Evolutionary conservation across 1,140 invertebrate species (phyloP).

Genomic region (Papilio polytes): DNA sequence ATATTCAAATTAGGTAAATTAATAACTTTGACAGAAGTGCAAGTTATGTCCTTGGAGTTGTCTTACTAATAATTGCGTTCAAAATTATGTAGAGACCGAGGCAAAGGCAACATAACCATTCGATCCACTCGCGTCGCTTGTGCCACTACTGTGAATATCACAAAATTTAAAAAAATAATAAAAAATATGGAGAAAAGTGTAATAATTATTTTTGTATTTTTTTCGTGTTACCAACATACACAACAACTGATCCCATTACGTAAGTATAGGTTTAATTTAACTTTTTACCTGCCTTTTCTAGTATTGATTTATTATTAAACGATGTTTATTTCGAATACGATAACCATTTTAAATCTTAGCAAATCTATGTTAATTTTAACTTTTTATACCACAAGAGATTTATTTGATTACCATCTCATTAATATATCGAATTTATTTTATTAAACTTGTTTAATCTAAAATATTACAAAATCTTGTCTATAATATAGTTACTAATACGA

Average conservation of each 20-base stretch:
- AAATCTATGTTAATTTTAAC: not conserved
- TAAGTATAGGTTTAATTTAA: constrained; percentile 55
- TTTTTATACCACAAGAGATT: not conserved
- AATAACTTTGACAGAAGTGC: constrained; percentile 43
- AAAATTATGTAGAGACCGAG: constrained; percentile 57
- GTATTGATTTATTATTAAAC: not conserved
- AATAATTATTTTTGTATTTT: constrained; percentile 53
- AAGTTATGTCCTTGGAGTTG: constrained; percentile 64
- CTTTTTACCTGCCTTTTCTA: not conserved
- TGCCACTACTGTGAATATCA: constrained; percentile 47
- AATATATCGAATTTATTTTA: too few species aligned
- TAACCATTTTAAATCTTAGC: not conserved
- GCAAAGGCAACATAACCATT: constrained; percentile 55
- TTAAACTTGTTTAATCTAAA: too few species aligned
- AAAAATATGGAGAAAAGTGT: constrained; percentile 40
- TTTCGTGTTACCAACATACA: constrained; percentile 59
- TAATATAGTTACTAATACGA: too few species aligned
- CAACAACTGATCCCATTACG: constrained; percentile 71
- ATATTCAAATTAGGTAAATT: not conserved
- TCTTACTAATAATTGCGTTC: constrained; percentile 61
- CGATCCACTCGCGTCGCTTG: constrained; percentile 52
- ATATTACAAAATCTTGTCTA: too few species aligned
- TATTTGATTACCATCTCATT: not conserved
- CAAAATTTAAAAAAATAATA: constrained; percentile 31
- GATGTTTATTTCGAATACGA: not conserved